These are phyloP conservation scores for Cactoblastis cactorum DNA, from an alignment of 2,888 invertebrate genomes.

Conservation along the genomic window DNA sequence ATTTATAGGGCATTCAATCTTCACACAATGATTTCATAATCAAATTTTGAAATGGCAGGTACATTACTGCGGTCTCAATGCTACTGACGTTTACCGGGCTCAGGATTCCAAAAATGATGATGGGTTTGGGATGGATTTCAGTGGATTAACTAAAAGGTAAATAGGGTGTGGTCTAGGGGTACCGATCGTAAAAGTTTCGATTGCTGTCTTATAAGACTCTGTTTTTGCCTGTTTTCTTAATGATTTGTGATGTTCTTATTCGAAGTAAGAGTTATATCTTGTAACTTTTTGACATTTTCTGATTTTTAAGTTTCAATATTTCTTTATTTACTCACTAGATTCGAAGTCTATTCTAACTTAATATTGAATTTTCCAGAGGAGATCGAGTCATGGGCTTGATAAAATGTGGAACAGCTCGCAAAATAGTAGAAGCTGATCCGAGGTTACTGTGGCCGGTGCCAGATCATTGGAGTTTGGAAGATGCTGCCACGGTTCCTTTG, in stretches of 20 bases:
- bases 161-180: not conserved
- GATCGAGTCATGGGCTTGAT: conserved; percentile 82
- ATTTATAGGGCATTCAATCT: too few relatives aligned
- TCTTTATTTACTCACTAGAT: not conserved
- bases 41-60: conserved; percentile 33
- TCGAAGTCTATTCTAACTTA: not conserved
- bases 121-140: conserved; percentile 55
- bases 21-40: not conserved
- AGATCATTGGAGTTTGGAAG: conserved; percentile 82
- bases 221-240: too few relatives aligned
- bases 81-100: conserved; percentile 37
- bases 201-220: too few relatives aligned
- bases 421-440: conserved; percentile 68
- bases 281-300: too few relatives aligned
- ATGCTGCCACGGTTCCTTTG: conserved; percentile 87
- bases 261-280: too few relatives aligned
- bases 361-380: conserved; percentile 45
- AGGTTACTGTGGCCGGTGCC: conserved; percentile 83
- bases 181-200: too few relatives aligned
- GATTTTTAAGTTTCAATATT: not conserved
- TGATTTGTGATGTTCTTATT: too few relatives aligned
- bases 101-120: conserved; percentile 21
- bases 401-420: conserved; percentile 70
- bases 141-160: conserved; percentile 48
- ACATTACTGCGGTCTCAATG: conserved; percentile 37